Evolutionary conservation across 2,888 invertebrate genomes (phyloP).

Genomic region (Darwinula stevensoni): DNA sequence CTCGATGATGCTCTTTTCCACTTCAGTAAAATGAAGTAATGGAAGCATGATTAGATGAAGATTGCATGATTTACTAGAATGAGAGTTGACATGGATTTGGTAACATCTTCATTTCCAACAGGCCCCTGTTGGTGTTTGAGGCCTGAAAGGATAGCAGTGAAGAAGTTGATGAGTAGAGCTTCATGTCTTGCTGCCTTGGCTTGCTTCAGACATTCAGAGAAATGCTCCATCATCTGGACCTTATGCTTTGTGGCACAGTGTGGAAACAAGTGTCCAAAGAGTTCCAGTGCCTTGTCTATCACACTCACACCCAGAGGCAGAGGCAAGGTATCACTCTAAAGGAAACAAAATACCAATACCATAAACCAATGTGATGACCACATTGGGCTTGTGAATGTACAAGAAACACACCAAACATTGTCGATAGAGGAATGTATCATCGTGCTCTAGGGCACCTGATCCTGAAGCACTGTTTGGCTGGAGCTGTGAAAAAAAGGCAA

Average conservation of each 20-base stretch:
- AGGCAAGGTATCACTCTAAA: conserved; percentile 20
- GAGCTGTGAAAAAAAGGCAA: conserved; percentile 26
- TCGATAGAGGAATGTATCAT: conserved; percentile 66
- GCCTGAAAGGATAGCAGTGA: conserved; percentile 68
- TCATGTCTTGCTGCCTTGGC: conserved; percentile 77
- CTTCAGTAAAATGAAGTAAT: no score
- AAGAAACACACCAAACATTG: no score
- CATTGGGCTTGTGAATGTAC: no score
- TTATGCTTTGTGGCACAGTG: conserved; percentile 83
- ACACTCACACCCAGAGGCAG: conserved; percentile 83
- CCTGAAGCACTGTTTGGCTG: conserved; percentile 83
- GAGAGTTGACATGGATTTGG: conserved; percentile 6
- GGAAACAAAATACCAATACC: conserved; percentile 6
- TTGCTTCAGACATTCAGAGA: conserved; percentile 22
- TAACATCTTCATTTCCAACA: conserved; percentile 5
- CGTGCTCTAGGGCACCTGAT: conserved; percentile 86
- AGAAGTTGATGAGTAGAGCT: conserved; percentile 83
- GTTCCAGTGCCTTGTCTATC: conserved; percentile 66
- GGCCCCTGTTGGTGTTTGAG: no score
- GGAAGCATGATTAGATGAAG: no score
- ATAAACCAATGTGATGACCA: no score
- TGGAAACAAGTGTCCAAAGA: conserved; percentile 83
- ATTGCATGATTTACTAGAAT: conserved; percentile 3
- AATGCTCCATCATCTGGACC: conserved; percentile 89
- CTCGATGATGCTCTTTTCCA: no score